Conservation (phyloP, 2,888 invertebrate genomes). For the Cephalotes varians region DNA sequence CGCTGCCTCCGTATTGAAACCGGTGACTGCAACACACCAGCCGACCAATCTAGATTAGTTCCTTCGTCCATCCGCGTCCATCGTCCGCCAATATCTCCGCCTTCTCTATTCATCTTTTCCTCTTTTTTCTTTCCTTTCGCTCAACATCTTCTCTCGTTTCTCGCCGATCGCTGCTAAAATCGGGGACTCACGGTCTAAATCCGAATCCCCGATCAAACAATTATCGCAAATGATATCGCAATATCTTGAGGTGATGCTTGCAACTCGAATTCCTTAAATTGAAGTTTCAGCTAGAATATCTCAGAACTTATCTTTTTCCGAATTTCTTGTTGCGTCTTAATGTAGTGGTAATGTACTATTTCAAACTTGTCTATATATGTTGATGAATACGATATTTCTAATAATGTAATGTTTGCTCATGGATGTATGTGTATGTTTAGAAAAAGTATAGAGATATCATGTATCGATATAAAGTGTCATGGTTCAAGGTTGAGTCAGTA, state of each 20-base stretch:
- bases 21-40: constrained; percentile 78
- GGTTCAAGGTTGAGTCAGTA: background rate
- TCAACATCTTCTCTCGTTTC: constrained; percentile 15
- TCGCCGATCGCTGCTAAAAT: background rate
- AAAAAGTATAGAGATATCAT: background rate
- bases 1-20: constrained; percentile 55
- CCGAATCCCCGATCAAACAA: constrained; percentile 18
- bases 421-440: constrained; percentile 2
- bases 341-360: background rate
- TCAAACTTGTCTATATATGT: constrained; percentile 18
- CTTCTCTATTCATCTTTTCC: constrained; percentile 23
- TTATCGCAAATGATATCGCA: constrained; percentile 16
- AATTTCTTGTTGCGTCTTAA: constrained; percentile 7
- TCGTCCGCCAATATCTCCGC: constrained; percentile 48
- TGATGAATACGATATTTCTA: background rate
- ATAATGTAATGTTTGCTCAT: background rate
- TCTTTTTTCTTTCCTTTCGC: background rate
- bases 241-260: constrained; percentile 40
- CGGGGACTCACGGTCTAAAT: background rate
- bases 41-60: constrained; percentile 74
- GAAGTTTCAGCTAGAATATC: background rate
- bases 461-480: background rate
- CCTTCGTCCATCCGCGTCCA: constrained; percentile 46
- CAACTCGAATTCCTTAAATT: background rate
- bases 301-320: constrained; percentile 5